Conservation (phyloP, 2,113 vertebrate species). For the Mandrillus leucophaeus region DNA sequence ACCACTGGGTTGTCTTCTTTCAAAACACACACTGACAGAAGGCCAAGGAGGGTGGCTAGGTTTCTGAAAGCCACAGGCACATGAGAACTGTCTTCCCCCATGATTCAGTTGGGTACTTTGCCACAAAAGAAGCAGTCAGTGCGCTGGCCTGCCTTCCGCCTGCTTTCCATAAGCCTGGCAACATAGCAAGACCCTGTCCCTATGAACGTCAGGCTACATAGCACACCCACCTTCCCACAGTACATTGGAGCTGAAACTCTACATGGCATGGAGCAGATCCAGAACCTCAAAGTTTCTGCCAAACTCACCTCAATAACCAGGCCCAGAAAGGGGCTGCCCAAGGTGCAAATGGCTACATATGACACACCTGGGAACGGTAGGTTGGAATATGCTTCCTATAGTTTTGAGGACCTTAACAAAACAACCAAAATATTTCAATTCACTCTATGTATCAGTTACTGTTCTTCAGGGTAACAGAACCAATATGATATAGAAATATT, state of each 20-base stretch:
- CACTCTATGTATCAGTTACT: neutral
- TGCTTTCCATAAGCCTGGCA: neutral
- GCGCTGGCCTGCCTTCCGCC: neutral
- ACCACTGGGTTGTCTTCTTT: neutral
- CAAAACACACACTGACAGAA: neutral
- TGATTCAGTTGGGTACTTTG: neutral
- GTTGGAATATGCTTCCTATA: neutral
- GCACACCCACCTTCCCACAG: accelerated
- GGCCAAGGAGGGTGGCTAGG: neutral
- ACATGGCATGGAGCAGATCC: neutral
- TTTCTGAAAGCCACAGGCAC: neutral
- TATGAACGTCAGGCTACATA: neutral
- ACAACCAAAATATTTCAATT: neutral
- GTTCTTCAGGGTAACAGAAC: neutral
- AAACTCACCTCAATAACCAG: neutral
- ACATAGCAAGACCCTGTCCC: neutral
- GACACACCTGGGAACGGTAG: neutral
- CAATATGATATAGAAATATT: neutral
- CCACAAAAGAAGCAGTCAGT: neutral
- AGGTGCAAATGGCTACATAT: neutral
- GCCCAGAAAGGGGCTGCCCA: neutral
- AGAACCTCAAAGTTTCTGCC: neutral
- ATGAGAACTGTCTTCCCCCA: accelerated
- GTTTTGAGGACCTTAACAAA: neutral
- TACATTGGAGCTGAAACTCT: accelerated